These are phyloP conservation scores for Numenius phaeopus DNA, from an alignment of 2,797 vertebrate species.

Conservation along the genomic window DNA sequence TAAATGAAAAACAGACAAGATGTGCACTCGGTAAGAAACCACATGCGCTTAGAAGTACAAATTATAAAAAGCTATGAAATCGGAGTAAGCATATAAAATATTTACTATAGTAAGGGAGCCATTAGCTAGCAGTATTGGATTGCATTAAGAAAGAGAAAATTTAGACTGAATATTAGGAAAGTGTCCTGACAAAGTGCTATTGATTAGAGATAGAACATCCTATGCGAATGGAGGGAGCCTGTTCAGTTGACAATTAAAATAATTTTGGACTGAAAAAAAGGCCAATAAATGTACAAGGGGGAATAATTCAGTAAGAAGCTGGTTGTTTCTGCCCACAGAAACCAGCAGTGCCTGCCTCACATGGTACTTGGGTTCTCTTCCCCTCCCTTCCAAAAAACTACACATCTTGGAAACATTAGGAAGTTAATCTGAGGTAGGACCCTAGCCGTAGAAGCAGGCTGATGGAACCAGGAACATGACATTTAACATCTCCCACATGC, in stretches of 20 bases:
- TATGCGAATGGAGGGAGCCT: background rate
- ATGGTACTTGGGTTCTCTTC: background rate
- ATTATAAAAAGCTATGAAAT: background rate
- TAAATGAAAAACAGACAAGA: background rate
- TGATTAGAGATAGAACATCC: background rate
- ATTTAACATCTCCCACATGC: background rate
- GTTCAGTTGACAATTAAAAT: background rate
- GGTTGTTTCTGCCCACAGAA: background rate
- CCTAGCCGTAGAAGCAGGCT: background rate
- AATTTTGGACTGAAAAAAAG: background rate
- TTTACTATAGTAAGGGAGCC: background rate
- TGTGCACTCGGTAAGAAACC: background rate
- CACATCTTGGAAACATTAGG: background rate
- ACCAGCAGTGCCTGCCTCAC: background rate
- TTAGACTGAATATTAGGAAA: background rate
- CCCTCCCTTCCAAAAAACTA: background rate
- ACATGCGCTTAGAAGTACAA: background rate
- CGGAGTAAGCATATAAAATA: background rate
- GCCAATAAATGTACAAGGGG: background rate
- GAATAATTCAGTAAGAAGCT: background rate
- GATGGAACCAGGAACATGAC: background rate
- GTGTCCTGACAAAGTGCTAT: background rate
- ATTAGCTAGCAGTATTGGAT: background rate
- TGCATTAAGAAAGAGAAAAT: background rate
- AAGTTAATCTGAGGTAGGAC: background rate